Conservation (phyloP, 2,888 invertebrate genomes). For the Ommatoiulus sabulosus region DNA sequence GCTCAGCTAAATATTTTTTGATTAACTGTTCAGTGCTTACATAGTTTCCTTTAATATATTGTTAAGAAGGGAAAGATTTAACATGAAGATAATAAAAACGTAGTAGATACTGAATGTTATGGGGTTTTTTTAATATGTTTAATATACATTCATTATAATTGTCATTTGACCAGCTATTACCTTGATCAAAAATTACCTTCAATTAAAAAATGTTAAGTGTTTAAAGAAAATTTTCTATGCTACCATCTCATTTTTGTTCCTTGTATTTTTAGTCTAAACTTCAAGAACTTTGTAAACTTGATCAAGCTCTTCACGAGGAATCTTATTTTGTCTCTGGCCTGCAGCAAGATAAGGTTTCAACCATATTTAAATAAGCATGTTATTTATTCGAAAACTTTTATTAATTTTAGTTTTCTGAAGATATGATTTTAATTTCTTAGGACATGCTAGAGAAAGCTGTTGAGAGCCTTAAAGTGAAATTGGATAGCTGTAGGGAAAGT, state of each 20-base stretch:
- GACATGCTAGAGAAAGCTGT: conserved; percentile 78
- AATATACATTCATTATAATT: no score
- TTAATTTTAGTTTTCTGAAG: not conserved
- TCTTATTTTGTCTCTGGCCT: conserved; percentile 79
- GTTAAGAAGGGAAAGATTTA: no score
- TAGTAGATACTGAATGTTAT: no score
- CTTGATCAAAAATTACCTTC: no score
- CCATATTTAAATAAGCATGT: not conserved
- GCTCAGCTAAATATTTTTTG: not conserved
- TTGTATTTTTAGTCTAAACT: conserved; percentile 75
- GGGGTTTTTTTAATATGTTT: no score
- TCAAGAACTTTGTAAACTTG: conserved; percentile 80
- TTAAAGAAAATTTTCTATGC: no score
- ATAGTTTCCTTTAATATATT: not conserved
- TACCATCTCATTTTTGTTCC: no score
- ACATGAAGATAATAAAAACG: no score
- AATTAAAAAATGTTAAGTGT: no score
- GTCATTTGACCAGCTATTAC: no score
- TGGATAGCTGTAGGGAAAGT: conserved; percentile 63
- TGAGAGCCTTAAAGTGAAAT: conserved; percentile 72
- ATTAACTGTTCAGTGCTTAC: no score
- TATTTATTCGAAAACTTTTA: not conserved
- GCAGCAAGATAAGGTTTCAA: conserved; percentile 77
- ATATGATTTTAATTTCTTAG: conserved; percentile 63
- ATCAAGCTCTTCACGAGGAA: conserved; percentile 79